phyloP scores from a whole-genome alignment of 2,888 invertebrate species.

The Lysandra coridon region DNA sequence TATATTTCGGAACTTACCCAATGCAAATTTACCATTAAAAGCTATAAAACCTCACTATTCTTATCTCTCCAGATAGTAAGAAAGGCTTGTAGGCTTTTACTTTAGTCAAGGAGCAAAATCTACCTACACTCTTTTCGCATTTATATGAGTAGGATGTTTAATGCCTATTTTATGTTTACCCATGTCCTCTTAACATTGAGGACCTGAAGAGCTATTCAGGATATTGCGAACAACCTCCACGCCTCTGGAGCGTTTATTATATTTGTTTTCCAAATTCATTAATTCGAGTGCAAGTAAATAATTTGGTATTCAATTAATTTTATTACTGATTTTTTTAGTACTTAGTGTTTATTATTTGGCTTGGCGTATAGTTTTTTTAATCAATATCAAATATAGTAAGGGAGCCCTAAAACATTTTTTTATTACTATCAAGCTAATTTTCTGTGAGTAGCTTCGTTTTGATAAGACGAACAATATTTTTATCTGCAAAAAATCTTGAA shows the following conservation, averaged over 20 bases:
- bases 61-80: not conserved
- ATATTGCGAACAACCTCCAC: not conserved
- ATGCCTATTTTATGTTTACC: not conserved
- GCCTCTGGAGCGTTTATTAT: not conserved
- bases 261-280: constrained; percentile 13
- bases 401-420: too few relatives aligned
- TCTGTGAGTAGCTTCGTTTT: too few relatives aligned
- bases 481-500: too few relatives aligned
- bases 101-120: not conserved
- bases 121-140: not conserved
- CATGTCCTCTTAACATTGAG: not conserved
- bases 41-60: too few relatives aligned
- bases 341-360: not conserved
- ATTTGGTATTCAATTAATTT: not conserved
- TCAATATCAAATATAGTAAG: too few relatives aligned
- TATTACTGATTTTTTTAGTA: not conserved
- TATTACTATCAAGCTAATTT: too few relatives aligned
- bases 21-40: too few relatives aligned
- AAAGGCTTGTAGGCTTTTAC: not conserved
- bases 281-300: not conserved
- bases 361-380: not conserved
- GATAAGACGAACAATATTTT: too few relatives aligned
- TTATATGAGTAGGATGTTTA: not conserved
- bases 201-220: not conserved
- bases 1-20: too few relatives aligned